These are phyloP conservation scores for Nemoura dubitans DNA, from an alignment of 2,888 invertebrate species.

Conservation along the genomic window DNA sequence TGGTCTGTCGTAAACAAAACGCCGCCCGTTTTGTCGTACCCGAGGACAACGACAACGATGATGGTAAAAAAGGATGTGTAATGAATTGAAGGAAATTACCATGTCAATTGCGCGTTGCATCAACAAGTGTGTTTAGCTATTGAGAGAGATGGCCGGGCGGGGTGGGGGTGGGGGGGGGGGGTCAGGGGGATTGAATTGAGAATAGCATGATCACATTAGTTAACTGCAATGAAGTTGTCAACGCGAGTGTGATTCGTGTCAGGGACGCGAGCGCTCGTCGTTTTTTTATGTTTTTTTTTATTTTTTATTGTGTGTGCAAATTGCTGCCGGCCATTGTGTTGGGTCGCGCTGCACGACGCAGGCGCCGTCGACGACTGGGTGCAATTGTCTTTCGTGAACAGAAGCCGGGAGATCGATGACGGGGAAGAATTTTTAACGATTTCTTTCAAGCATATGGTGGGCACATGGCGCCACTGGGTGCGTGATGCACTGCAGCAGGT, in stretches of 20 bases:
- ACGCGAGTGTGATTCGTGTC: not conserved
- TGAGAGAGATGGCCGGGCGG: not conserved
- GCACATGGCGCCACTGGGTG: too few relatives aligned
- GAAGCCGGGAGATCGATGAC: too few relatives aligned
- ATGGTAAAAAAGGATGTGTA: not conserved
- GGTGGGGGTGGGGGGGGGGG: too few relatives aligned
- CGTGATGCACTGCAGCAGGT: too few relatives aligned
- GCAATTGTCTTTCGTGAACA: too few relatives aligned
- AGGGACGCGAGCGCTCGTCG: not conserved
- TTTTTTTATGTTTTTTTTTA: not conserved
- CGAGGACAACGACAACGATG: not conserved
- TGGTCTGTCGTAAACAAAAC: conserved; percentile 9
- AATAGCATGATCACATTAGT: conserved; percentile 13
- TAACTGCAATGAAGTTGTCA: conserved; percentile 19
- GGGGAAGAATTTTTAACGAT: too few relatives aligned
- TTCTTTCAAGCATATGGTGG: too few relatives aligned
- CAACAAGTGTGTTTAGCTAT: conserved; percentile 16
- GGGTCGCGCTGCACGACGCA: too few relatives aligned
- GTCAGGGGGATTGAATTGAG: not conserved
- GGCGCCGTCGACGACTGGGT: too few relatives aligned
- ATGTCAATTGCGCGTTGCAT: conserved; percentile 1
- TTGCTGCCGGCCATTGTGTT: not conserved
- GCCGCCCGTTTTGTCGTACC: not conserved
- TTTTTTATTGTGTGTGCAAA: not conserved
- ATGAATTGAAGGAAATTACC: conserved; percentile 24